Evolutionary conservation across 1,140 invertebrate genomes (phyloP).

Genomic region (Anthonomus grandis): DNA sequence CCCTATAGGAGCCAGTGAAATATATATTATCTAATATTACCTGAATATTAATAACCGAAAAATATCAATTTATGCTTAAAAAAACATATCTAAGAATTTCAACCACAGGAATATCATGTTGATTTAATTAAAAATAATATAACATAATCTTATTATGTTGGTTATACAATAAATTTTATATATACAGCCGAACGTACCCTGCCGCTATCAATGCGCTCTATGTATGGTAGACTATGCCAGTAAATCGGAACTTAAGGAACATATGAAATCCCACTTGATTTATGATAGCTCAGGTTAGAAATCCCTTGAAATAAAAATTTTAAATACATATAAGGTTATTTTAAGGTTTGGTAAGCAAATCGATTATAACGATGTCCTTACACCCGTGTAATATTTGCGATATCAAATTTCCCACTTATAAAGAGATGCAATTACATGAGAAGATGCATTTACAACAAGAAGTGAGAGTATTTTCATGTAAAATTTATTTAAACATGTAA

Average conservation of each 20-base stretch:
- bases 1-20: not conserved
- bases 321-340: too few species aligned
- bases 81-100: too few species aligned
- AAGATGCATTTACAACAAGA: slow-evolving; percentile 71
- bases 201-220: slow-evolving; percentile 48
- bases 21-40: not conserved
- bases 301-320: not conserved
- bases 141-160: not conserved
- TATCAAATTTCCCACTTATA: slow-evolving; percentile 63
- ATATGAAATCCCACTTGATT: slow-evolving; percentile 53
- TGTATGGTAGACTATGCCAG: slow-evolving; percentile 51
- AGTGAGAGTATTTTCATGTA: too few species aligned
- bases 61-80: not conserved
- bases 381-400: slow-evolving; percentile 60
- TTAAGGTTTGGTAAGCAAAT: slow-evolving; percentile 14
- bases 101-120: too few species aligned
- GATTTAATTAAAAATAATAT: not conserved
- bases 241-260: slow-evolving; percentile 51
- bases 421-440: slow-evolving; percentile 65
- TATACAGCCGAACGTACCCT: slow-evolving; percentile 11
- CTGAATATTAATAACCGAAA: not conserved
- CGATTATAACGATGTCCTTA: slow-evolving; percentile 16
- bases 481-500: too few species aligned
- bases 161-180: not conserved
- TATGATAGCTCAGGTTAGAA: slow-evolving; percentile 14